Evolutionary conservation across 2,888 invertebrate species (phyloP).

Genomic region (Pandemis corylana): DNA sequence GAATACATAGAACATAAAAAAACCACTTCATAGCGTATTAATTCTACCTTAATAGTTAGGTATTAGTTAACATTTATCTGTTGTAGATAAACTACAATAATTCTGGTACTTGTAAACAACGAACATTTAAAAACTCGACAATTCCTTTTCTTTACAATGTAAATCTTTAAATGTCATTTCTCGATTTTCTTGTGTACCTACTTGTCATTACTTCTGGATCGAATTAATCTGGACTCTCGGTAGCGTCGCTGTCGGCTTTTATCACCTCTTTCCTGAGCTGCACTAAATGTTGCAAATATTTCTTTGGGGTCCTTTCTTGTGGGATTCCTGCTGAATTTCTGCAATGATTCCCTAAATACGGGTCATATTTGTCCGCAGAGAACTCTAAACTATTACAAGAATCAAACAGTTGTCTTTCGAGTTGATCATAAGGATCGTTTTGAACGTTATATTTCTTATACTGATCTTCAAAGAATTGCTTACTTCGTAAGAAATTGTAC

Average conservation of each 20-base stretch:
- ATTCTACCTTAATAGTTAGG: background rate
- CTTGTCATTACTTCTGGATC: no score
- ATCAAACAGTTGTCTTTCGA: constrained; percentile 65
- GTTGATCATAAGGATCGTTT: constrained; percentile 51
- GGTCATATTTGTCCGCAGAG: constrained; percentile 65
- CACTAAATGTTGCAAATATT: constrained; percentile 85
- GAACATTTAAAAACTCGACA: no score
- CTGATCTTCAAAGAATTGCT: constrained; percentile 52
- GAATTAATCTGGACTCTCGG: constrained; percentile 51
- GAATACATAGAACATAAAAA: background rate
- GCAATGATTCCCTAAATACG: constrained; percentile 57
- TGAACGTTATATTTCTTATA: constrained; percentile 45
- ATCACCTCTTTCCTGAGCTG: constrained; percentile 83
- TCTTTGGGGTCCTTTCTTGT: constrained; percentile 75
- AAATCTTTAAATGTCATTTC: no score
- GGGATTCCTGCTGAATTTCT: constrained; percentile 42
- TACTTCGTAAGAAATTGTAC: constrained; percentile 49
- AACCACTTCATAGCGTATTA: background rate
- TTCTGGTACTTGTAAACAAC: no score
- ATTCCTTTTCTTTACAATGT: no score
- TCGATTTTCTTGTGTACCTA: no score
- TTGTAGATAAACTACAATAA: background rate
- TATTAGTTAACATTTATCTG: background rate
- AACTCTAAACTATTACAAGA: constrained; percentile 67
- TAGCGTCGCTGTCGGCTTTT: constrained; percentile 75